Conservation (phyloP, 2,113 vertebrate species). For the Mola mola region DNA sequence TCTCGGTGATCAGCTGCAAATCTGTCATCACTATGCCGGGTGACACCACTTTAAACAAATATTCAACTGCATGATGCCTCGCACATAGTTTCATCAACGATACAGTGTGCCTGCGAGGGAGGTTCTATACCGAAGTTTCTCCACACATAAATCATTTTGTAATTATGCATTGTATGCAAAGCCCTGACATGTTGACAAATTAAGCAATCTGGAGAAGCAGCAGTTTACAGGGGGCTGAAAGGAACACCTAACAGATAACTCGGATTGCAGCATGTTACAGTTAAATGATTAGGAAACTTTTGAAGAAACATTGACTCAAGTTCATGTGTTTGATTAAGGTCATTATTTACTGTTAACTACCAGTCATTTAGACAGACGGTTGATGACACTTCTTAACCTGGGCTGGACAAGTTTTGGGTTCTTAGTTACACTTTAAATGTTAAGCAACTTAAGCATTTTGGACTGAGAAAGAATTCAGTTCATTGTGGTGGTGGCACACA, state of each 20-base stretch:
- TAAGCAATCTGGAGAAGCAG: slow-evolving; percentile 64
- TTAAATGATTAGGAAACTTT: slow-evolving; percentile 8
- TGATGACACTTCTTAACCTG: too few relatives aligned
- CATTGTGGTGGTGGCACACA: too few relatives aligned
- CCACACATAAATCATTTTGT: slow-evolving; percentile 74
- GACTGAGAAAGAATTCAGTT: too few relatives aligned
- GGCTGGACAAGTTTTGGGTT: too few relatives aligned
- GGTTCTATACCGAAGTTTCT: slow-evolving; percentile 44
- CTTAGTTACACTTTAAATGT: too few relatives aligned
- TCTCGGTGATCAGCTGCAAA: slow-evolving; percentile 66
- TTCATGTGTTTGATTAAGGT: too few relatives aligned
- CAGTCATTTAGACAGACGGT: too few relatives aligned
- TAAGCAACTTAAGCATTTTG: too few relatives aligned
- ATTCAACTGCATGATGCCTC: slow-evolving; percentile 58
- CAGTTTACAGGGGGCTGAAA: slow-evolving; percentile 47
- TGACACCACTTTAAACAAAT: slow-evolving; percentile 70
- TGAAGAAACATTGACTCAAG: too few relatives aligned
- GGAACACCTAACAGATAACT: slow-evolving; percentile 50
- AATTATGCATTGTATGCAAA: slow-evolving; percentile 71
- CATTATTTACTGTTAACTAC: too few relatives aligned
- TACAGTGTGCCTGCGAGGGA: slow-evolving; percentile 14
- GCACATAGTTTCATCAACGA: slow-evolving; percentile 49
- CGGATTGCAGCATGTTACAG: slow-evolving; percentile 18
- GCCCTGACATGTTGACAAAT: slow-evolving; percentile 73
- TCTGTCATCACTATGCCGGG: slow-evolving; percentile 59